Evolutionary conservation across 2,888 invertebrate genomes (phyloP).

Genomic region (Eilema sororculum): DNA sequence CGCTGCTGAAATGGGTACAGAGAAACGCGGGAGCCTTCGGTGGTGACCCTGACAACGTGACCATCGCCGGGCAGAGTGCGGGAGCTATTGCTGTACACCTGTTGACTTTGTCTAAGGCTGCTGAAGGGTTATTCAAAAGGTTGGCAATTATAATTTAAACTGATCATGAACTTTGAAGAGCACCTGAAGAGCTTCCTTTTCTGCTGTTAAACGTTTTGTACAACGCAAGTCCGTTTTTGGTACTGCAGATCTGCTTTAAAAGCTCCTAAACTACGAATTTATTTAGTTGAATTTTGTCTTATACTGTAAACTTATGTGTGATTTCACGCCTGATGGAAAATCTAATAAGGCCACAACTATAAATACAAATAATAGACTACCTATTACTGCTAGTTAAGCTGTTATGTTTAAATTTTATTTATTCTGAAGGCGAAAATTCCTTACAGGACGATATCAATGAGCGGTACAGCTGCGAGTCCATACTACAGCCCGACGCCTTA

Average conservation of each 20-base stretch:
- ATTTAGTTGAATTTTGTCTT: not conserved
- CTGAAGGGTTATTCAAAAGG: conserved; percentile 73
- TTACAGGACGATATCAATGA: conserved; percentile 76
- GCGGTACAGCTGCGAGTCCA: conserved; percentile 66
- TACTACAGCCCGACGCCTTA: conserved; percentile 69
- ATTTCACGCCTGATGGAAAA: no score
- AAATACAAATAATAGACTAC: not conserved
- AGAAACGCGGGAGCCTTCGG: conserved; percentile 73
- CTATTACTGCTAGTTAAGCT: not conserved
- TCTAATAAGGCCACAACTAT: no score
- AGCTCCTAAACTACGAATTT: not conserved
- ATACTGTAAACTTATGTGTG: no score
- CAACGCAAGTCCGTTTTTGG: not conserved
- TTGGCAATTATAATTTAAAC: conserved; percentile 31
- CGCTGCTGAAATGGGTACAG: conserved; percentile 77
- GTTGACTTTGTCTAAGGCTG: conserved; percentile 68
- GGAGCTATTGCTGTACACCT: conserved; percentile 72
- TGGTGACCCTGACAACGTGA: conserved; percentile 75
- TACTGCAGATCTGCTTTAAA: not conserved
- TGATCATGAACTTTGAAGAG: not conserved
- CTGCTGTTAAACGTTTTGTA: not conserved
- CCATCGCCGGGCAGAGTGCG: conserved; percentile 80
- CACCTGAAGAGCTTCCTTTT: not conserved
- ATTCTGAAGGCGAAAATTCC: not conserved
- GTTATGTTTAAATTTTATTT: not conserved